Percentiles rank a stretch among this genome's conserved stretches.
Evolutionary conservation across 2,888 invertebrate species (phyloP).

Genomic region (Acanthoscelides obtectus): DNA sequence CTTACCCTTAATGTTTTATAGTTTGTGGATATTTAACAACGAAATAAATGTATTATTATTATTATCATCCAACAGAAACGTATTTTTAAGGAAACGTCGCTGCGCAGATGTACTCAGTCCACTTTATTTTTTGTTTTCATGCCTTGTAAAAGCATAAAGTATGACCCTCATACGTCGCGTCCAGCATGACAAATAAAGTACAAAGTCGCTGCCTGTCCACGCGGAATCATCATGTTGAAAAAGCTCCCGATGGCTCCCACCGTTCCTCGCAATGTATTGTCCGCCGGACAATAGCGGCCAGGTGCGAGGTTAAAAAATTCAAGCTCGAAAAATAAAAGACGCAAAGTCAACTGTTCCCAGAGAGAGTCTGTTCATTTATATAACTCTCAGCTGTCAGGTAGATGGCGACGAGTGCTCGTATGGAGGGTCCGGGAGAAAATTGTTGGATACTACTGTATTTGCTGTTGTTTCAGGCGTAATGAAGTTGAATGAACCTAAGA

Average conservation of each 20-base stretch:
- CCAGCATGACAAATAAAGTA: not conserved
- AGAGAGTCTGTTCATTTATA: not conserved
- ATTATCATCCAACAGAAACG: too few species aligned
- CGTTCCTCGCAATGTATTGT: not conserved
- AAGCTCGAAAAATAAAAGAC: not conserved
- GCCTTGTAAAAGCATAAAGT: too few species aligned
- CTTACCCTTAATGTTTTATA: too few species aligned
- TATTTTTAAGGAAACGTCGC: too few species aligned
- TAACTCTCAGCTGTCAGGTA: not conserved
- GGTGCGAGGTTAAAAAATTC: not conserved
- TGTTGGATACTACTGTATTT: not conserved
- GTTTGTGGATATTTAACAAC: too few species aligned
- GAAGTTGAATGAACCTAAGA: too few species aligned
- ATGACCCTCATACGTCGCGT: not conserved
- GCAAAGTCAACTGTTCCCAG: not conserved
- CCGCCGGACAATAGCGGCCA: not conserved
- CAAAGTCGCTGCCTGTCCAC: not conserved
- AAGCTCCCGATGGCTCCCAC: not conserved
- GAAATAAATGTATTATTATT: too few species aligned
- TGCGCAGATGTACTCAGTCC: too few species aligned
- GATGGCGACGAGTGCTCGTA: not conserved
- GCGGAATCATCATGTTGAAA: not conserved
- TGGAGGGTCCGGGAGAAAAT: not conserved
- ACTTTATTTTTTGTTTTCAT: too few species aligned
- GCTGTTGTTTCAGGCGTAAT: too few species aligned